A percentile compares a stretch with the other conserved stretches of the same genome.
Conservation (phyloP, 92 coral and sea anemone genomes). For the Phenganax marumi region DNA sequence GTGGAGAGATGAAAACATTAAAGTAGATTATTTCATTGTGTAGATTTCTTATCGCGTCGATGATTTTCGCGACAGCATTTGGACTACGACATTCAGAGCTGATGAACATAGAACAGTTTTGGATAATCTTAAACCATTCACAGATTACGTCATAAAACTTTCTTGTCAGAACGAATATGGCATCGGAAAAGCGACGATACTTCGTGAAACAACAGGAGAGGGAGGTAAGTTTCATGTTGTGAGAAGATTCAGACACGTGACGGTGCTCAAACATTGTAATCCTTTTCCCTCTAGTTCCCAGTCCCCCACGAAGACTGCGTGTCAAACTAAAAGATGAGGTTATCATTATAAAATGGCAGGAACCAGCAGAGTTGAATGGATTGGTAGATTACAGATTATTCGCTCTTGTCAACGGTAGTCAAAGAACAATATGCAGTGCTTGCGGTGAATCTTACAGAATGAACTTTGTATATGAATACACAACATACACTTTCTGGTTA, state of each 20-base stretch:
- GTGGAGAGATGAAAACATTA: not conserved
- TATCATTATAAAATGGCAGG: slow-evolving; percentile 2
- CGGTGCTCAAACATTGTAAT: not conserved
- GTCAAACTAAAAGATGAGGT: not conserved
- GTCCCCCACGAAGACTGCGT: slow-evolving; percentile 9
- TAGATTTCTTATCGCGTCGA: slow-evolving; percentile 35
- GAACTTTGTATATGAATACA: not conserved
- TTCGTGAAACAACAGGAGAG: slow-evolving; percentile 24
- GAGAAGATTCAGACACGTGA: too few relatives aligned
- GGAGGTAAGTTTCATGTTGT: slow-evolving; percentile 1
- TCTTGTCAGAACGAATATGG: slow-evolving; percentile 20
- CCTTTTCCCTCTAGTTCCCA: slow-evolving; percentile 15
- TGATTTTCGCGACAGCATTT: slow-evolving; percentile 7
- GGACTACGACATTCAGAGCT: not conserved
- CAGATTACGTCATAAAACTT: slow-evolving; percentile 32
- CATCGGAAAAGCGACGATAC: not conserved
- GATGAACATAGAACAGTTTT: not conserved
- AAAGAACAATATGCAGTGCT: slow-evolving; percentile 7
- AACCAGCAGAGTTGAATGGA: slow-evolving; percentile 16
- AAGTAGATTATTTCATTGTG: not conserved
- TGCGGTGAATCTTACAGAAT: slow-evolving; percentile 15
- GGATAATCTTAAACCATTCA: slow-evolving; percentile 11
- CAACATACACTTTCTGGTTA: slow-evolving; percentile 12
- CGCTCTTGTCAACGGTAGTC: slow-evolving; percentile 6
- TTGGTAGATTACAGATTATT: slow-evolving; percentile 6